Percentiles rank a stretch among this genome's conserved stretches.
phyloP scores from a whole-genome alignment of 2,797 vertebrate species.

The Craterocephalus amniculus region DNA sequence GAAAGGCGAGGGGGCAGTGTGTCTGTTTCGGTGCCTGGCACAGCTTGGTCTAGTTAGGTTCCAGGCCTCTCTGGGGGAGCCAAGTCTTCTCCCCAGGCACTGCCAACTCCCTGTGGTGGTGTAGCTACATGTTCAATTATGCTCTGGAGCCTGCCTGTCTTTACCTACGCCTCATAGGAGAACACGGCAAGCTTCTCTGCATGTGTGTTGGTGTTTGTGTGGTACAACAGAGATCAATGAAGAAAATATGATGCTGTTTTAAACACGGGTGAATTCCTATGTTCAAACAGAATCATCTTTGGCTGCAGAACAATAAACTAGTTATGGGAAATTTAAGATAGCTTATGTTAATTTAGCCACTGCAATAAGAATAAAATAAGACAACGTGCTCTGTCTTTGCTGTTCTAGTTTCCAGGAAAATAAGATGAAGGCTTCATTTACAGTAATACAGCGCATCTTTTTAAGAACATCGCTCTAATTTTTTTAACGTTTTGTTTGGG shows the following conservation, averaged over 20 bases:
- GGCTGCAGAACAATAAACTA: conserved; percentile 41
- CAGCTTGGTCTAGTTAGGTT: conserved; percentile 67
- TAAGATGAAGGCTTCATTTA: conserved; percentile 17
- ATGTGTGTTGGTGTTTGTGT: conserved; percentile 51
- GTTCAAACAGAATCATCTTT: conserved; percentile 40
- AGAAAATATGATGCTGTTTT: conserved; percentile 48
- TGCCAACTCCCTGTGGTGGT: conserved; percentile 82
- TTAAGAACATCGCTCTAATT: neutral
- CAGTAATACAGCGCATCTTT: conserved; percentile 1
- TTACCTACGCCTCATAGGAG: conserved; percentile 74
- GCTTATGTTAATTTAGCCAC: conserved; percentile 39
- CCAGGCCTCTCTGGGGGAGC: conserved; percentile 74
- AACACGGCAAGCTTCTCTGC: conserved; percentile 53
- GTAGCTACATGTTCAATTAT: conserved; percentile 83
- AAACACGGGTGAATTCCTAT: conserved; percentile 20
- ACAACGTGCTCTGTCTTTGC: conserved; percentile 10
- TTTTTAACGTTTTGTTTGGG: conserved; percentile 23
- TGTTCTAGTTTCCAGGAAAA: conserved; percentile 40
- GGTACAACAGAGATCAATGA: conserved; percentile 34
- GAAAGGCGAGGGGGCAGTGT: conserved; percentile 41
- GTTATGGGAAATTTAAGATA: conserved; percentile 19
- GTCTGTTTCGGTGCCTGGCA: conserved; percentile 69
- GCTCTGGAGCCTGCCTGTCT: conserved; percentile 80
- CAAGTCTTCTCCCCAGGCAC: conserved; percentile 73
- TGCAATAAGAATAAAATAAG: conserved; percentile 18